These are phyloP conservation scores for Cylloceria caligata DNA, from an alignment of 2,888 invertebrate species.

Conservation along the genomic window DNA sequence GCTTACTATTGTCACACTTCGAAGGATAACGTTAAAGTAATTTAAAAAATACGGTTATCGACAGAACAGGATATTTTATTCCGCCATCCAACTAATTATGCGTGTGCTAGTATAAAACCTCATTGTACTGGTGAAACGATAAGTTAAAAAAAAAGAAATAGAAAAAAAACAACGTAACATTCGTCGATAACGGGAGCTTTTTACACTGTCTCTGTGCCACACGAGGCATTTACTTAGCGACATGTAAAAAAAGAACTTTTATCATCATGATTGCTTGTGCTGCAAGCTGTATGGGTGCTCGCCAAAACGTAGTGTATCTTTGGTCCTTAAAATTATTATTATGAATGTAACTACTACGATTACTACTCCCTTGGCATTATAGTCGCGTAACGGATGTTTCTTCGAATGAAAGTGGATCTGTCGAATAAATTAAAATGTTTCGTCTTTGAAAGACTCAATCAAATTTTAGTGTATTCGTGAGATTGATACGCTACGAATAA, in stretches of 20 bases:
- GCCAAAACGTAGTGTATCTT: constrained; percentile 81
- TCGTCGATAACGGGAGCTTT: constrained; percentile 39
- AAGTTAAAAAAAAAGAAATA: constrained; percentile 11
- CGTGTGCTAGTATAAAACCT: constrained; percentile 39
- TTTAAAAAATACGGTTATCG: constrained; percentile 2
- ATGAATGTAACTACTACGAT: constrained; percentile 58
- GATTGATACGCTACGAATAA: background rate
- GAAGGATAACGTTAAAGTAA: constrained; percentile 10
- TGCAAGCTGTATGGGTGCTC: constrained; percentile 76
- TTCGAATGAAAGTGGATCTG: background rate
- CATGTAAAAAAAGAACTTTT: constrained; percentile 71
- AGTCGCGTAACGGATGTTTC: constrained; percentile 37
- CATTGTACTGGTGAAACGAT: constrained; percentile 19
- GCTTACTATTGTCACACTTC: constrained; percentile 26
- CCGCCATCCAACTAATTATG: constrained; percentile 23
- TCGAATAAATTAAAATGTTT: background rate
- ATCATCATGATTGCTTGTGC: constrained; percentile 73
- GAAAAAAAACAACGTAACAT: constrained; percentile 33
- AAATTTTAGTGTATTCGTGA: background rate
- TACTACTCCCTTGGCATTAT: constrained; percentile 56
- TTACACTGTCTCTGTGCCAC: constrained; percentile 41
- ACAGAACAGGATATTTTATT: constrained; percentile 22
- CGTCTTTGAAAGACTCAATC: background rate
- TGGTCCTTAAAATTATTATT: constrained; percentile 82
- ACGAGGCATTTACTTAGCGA: constrained; percentile 69